Evolutionary conservation across 2,888 invertebrate species (phyloP).

Genomic region (Drosophila pegasa): DNA sequence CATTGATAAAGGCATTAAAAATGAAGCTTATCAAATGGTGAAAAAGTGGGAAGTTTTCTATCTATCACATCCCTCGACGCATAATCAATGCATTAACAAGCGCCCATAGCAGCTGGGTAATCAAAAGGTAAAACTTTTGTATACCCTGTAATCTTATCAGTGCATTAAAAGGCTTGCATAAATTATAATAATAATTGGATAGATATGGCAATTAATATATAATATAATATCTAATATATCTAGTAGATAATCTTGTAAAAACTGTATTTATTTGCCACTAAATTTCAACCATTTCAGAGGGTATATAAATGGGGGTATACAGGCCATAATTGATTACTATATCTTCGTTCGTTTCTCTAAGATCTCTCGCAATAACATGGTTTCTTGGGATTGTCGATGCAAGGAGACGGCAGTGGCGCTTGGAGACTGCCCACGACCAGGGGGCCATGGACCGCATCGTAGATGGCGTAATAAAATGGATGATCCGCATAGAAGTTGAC

Average conservation of each 20-base stretch:
- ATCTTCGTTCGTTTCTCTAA: neutral
- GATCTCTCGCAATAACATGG: constrained; percentile 18
- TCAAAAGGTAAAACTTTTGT: too few species aligned
- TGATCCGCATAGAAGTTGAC: constrained; percentile 41
- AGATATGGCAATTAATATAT: neutral
- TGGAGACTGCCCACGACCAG: constrained; percentile 33
- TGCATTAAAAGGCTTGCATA: neutral
- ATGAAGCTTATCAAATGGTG: neutral
- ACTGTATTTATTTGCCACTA: neutral
- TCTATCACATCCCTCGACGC: constrained; percentile 34
- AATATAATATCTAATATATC: too few species aligned
- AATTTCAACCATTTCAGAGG: neutral
- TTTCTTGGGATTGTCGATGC: constrained; percentile 8
- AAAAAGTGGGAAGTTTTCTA: constrained; percentile 12
- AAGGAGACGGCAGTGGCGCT: constrained; percentile 14
- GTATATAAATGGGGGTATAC: neutral
- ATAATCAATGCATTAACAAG: neutral
- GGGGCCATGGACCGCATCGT: constrained; percentile 27
- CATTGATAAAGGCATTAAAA: neutral
- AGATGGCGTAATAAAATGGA: constrained; percentile 48
- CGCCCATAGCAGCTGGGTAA: neutral
- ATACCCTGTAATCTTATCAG: neutral
- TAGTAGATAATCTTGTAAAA: too few species aligned
- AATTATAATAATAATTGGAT: too few species aligned
- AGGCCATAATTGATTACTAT: neutral